Evolutionary conservation across 2,888 invertebrate species (phyloP).

Genomic region (Phortica magna): DNA sequence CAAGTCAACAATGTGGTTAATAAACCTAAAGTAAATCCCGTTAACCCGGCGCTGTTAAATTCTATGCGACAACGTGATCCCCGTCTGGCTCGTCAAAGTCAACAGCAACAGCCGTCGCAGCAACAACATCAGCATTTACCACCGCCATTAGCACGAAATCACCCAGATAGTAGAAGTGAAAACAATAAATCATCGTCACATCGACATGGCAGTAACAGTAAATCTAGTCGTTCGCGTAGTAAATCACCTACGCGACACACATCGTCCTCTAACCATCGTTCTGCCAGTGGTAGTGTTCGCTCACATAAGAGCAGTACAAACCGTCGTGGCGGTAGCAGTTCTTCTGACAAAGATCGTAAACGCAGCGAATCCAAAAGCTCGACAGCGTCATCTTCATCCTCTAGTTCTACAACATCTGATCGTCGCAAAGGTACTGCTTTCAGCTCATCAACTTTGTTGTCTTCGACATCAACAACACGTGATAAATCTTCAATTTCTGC

Average conservation of each 20-base stretch:
- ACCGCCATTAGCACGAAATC: slow-evolving; percentile 36
- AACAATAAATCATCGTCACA: slow-evolving; percentile 9
- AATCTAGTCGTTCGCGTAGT: slow-evolving; percentile 68
- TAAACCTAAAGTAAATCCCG: slow-evolving; percentile 80
- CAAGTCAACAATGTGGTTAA: slow-evolving; percentile 31
- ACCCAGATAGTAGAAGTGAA: slow-evolving; percentile 21
- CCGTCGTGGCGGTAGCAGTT: slow-evolving; percentile 43
- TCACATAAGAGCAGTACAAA: slow-evolving; percentile 56
- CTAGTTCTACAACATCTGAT: slow-evolving; percentile 50
- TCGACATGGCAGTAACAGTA: slow-evolving; percentile 33
- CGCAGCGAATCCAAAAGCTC: slow-evolving; percentile 71
- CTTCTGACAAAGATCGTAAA: slow-evolving; percentile 63
- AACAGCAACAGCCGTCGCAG: slow-evolving; percentile 57
- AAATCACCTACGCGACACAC: slow-evolving; percentile 67
- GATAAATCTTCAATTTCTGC: slow-evolving; percentile 42
- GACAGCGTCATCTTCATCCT: slow-evolving; percentile 64
- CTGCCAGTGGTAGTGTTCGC: slow-evolving; percentile 44
- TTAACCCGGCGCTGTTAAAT: slow-evolving; percentile 79
- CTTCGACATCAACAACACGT: slow-evolving; percentile 44
- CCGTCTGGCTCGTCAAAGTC: slow-evolving; percentile 77
- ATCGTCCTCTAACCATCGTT: slow-evolving; percentile 46
- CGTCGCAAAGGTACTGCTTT: slow-evolving; percentile 57
- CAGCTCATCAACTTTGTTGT: slow-evolving; percentile 51
- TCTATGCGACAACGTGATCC: slow-evolving; percentile 77
- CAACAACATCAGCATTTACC: slow-evolving; percentile 47